These are phyloP conservation scores for Zaprionus davidi DNA, from an alignment of 1,140 invertebrate genomes.

Conservation along the genomic window DNA sequence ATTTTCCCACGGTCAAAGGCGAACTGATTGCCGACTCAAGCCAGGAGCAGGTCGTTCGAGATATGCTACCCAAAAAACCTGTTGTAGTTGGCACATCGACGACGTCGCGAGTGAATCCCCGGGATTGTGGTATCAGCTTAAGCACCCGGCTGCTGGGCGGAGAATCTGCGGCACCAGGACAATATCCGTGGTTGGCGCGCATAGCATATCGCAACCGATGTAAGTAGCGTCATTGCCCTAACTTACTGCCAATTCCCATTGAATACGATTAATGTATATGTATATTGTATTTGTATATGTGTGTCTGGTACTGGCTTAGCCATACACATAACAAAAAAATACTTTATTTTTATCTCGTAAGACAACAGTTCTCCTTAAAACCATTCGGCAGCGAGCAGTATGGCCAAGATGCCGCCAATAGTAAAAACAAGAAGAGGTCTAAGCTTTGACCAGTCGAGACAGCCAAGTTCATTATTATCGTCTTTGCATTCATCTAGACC, in stretches of 20 bases:
- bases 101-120: constrained; percentile 27
- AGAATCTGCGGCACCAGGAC: constrained; percentile 86
- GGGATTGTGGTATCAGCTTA: constrained; percentile 86
- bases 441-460: neutral
- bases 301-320: too few species aligned
- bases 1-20: neutral
- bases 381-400: neutral
- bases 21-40: constrained; percentile 13
- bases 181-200: constrained; percentile 89
- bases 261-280: too few species aligned
- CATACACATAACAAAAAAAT: neutral
- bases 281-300: too few species aligned
- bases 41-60: constrained; percentile 5
- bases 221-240: constrained; percentile 39
- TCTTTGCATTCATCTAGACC: too few species aligned
- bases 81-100: neutral
- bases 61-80: neutral
- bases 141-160: constrained; percentile 88
- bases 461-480: neutral
- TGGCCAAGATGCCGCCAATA: neutral
- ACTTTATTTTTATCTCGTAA: too few species aligned
- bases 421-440: neutral
- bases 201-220: constrained; percentile 86
- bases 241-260: too few species aligned
- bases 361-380: neutral